Base-by-base conservation (phyloP, 1,140 invertebrate species). In the Dolichoris vasculosae region DNA sequence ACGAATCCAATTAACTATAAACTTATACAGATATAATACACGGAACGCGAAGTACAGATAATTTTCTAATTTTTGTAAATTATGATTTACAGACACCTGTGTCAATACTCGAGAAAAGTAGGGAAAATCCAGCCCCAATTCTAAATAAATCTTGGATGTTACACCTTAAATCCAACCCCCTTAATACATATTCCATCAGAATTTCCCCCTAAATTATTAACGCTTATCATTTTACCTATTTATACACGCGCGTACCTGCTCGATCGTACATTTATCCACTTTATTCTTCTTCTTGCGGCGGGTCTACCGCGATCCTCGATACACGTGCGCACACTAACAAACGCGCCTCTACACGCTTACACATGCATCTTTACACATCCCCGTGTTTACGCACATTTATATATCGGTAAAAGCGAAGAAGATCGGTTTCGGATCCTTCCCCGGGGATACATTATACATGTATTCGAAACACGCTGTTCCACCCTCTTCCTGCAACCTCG, bases 391-490 rank as follows among this genome's bases (percentile, higher is more conserved):
- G 67, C 15, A 38, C 67, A 69, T 69, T 69, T 69, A 38, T 69
- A 69, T 69, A 38, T 69, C 38, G 46, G 20, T 75, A 83, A 86
- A 86, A 78, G 26, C 23, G 55, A 86, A 82, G 78, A 67, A 81
- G 83, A 88, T 87, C 86, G 86, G 81, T 86, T 90, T 86, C 86
- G 87, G 87, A 89, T 90, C 84, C 83, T 87, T 88, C 88, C 88
- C 89, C 63, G 79, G 88, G 87, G 88, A 89, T 88, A 87, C 88
- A 88, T 90, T 88, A 90, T 88, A 89, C 88, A 89, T 88, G 87
- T 87, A 87, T 81, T 69, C 32, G 32, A 69, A 69, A 69, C 35
- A 38, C 17, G 32, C 32, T 38, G 32, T 4, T 38, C 13, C 67
- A 69, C 32, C 67, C 67, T 69, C 67, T 81, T 67, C 87, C 73